Percentiles rank a stretch among this genome's conserved stretches.
phyloP scores from a whole-genome alignment of 1,140 invertebrate species.

The Nasonia vitripennis region DNA sequence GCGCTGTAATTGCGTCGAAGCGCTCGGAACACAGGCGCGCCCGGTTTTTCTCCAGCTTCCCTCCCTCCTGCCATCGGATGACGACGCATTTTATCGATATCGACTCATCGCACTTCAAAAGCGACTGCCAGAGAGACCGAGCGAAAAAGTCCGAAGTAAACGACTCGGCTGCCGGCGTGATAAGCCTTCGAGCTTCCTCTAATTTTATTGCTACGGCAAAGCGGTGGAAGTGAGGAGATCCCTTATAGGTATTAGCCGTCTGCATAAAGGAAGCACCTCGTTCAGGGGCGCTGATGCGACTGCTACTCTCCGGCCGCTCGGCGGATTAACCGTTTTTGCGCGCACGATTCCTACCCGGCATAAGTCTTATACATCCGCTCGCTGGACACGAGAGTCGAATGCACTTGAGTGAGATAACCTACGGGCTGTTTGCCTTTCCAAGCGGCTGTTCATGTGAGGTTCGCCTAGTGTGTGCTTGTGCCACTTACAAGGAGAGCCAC shows the following conservation, averaged over 20 bases:
- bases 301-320: background rate
- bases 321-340: background rate
- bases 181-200: background rate
- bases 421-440: background rate
- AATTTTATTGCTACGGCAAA: background rate
- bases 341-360: background rate
- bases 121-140: slow-evolving; percentile 13
- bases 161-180: background rate
- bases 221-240: background rate
- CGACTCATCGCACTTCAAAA: slow-evolving; percentile 28
- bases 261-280: background rate
- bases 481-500: too few species aligned
- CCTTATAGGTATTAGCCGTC: background rate
- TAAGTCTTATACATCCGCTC: background rate
- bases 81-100: background rate
- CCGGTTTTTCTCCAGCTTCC: background rate
- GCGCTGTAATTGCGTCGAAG: background rate
- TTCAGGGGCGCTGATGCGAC: background rate
- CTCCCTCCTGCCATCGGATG: background rate
- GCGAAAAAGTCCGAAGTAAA: background rate
- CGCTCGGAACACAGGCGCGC: background rate
- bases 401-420: background rate
- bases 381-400: background rate
- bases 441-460: background rate
- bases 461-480: too few species aligned